phyloP scores from a whole-genome alignment of 1,140 invertebrate genomes.

The Cyrtorhinus lividipennis region DNA sequence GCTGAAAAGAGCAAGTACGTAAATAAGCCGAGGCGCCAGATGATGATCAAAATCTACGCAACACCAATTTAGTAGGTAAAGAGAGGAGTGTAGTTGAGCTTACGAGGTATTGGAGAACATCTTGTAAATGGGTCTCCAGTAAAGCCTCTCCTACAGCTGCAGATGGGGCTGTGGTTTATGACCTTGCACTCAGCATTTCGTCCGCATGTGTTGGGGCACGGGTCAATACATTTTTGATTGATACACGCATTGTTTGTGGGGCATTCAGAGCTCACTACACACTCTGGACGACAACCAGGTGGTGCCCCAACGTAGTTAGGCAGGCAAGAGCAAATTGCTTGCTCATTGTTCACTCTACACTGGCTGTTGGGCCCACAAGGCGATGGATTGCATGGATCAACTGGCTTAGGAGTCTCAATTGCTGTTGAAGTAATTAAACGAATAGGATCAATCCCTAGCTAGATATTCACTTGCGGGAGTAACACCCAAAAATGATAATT shows the following conservation, averaged over 20 bases:
- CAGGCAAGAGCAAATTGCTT: constrained; percentile 39
- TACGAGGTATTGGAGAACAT: constrained; percentile 31
- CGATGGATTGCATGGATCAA: constrained; percentile 36
- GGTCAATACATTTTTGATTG: constrained; percentile 37
- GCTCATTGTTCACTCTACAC: constrained; percentile 45
- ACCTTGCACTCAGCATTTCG: constrained; percentile 46
- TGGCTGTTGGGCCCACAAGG: constrained; percentile 42
- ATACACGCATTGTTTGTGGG: constrained; percentile 32
- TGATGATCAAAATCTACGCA: too few species aligned
- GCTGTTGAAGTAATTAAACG: constrained; percentile 5
- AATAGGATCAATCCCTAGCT: neutral
- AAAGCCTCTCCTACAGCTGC: constrained; percentile 46
- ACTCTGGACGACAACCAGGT: constrained; percentile 37
- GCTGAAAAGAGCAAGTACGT: constrained; percentile 22
- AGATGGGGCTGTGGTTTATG: constrained; percentile 61
- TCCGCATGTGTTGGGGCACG: constrained; percentile 38
- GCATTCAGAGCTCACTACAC: constrained; percentile 34
- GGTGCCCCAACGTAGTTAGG: constrained; percentile 33
- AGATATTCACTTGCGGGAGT: too few species aligned
- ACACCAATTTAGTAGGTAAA: too few species aligned
- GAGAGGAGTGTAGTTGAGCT: too few species aligned
- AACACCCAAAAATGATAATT: neutral
- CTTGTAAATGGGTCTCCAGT: constrained; percentile 55
- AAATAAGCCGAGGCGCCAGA: too few species aligned
- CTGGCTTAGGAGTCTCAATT: constrained; percentile 11